Conservation (phyloP, 2,113 vertebrate genomes). For the Neodon shergylaensis region DNA sequence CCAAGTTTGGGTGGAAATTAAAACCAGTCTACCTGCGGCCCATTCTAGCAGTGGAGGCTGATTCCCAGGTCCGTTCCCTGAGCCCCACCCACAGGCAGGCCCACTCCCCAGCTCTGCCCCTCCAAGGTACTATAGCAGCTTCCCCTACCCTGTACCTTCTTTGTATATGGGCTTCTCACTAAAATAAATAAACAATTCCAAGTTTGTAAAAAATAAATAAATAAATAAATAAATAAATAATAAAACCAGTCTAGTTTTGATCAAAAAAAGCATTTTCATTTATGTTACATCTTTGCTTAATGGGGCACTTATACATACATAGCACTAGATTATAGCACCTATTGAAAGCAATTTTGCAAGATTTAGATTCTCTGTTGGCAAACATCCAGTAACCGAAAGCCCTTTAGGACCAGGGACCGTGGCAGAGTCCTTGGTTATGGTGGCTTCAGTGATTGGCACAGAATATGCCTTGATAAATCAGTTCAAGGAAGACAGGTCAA, state of each 20-base stretch:
- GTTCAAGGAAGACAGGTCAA: background rate
- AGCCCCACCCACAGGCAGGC: background rate
- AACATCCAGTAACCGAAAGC: background rate
- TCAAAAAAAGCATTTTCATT: background rate
- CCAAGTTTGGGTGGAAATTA: background rate
- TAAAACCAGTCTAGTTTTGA: background rate
- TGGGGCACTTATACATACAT: background rate
- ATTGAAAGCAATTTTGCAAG: background rate
- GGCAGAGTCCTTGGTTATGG: background rate
- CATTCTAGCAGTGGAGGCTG: slow-evolving; percentile 40
- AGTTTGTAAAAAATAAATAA: too few relatives aligned
- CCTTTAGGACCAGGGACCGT: background rate
- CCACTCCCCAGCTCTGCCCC: background rate
- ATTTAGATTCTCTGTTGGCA: background rate
- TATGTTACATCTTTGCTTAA: fast-evolving
- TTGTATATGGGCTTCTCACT: slow-evolving; percentile 75
- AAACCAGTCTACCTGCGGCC: too few relatives aligned
- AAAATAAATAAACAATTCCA: slow-evolving; percentile 74
- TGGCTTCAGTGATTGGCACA: background rate
- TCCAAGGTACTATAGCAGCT: slow-evolving; percentile 77
- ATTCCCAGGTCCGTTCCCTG: slow-evolving; percentile 41
- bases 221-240: too few relatives aligned
- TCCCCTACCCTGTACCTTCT: slow-evolving; percentile 75
- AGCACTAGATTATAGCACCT: background rate
- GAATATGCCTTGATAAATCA: background rate